Evolutionary conservation across 2,888 invertebrate genomes (phyloP), one percentile per base, ranked within the genome.

Genomic region (Octonoba sinensis): DNA sequence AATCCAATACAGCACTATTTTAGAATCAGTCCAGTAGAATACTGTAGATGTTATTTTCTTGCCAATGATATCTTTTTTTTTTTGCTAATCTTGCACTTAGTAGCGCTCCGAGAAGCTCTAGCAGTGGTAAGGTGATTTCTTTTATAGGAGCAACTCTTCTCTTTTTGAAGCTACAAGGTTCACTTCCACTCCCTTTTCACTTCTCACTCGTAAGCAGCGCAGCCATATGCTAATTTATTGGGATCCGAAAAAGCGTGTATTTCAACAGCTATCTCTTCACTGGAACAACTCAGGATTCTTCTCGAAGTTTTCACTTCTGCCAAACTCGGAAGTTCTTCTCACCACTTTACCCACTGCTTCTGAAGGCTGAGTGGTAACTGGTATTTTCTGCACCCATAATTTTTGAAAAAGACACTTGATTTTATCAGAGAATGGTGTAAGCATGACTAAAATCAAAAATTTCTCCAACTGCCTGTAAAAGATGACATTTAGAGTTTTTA

Each of bases 101-200:
- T 13, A 67, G n/a, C 6, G 36, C 67, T 54, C 54, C n/a, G 11
- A 54, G 24, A 27, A 54, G 67, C 36, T 67, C 54, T 3, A 67
- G 67, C 0, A 3, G 15, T 22, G 54, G 8, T 54, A 67, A 6
- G 12, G 24, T 24, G 1, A 60, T 18, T n/a, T 60, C 12, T 22
- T 46, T 47, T 16, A 47, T 6, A 4, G 47, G 65, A n/a, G 65
- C 18, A 20, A 47, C 47, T 70, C 46, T 3, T 59, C 47, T 70
- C 18, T 16, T n/a, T n/a, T n/a, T n/a, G n/a, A n/a, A n/a, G n/a
- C n/a, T n/a, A n/a, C n/a, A n/a, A n/a, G n/a, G n/a, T n/a, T n/a
- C n/a, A n/a, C n/a, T 24, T 24, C n/a, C n/a, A n/a, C n/a, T n/a
- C n/a, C n/a, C n/a, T n/a, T n/a, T n/a, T n/a, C n/a, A n/a, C n/a